These are phyloP conservation scores for Cladorhizidae sp. DNA, from an alignment of 37 sponge, comb jelly and placozoan species.

Conservation along the genomic window DNA sequence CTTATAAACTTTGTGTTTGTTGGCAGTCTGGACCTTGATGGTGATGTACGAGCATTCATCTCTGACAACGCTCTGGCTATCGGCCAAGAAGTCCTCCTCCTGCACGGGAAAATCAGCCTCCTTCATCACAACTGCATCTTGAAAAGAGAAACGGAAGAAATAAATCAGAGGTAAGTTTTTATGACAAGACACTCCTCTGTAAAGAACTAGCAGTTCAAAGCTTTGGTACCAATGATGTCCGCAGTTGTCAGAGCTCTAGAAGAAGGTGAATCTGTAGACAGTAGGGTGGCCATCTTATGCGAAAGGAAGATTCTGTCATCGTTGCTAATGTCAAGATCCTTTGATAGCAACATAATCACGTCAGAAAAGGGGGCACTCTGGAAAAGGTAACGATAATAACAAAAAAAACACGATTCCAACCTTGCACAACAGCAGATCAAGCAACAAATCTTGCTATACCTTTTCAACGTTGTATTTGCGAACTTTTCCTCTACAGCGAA, in stretches of 20 bases:
- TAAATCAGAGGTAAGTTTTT: background rate
- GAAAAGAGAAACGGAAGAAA: background rate
- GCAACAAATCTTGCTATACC: constrained; percentile 13
- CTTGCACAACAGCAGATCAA: background rate
- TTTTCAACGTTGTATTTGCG: constrained; percentile 36
- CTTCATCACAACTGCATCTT: constrained; percentile 6
- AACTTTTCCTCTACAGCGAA: constrained; percentile 58
- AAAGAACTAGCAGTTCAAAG: background rate
- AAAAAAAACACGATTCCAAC: background rate
- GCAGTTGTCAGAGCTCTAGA: constrained; percentile 54
- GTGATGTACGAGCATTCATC: constrained; percentile 9
- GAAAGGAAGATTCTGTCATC: constrained; percentile 58
- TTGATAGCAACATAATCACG: constrained; percentile 22
- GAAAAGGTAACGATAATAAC: background rate
- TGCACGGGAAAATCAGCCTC: background rate
- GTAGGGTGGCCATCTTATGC: constrained; percentile 45
- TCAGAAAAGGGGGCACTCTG: constrained; percentile 53
- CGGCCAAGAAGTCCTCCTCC: background rate
- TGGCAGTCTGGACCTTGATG: constrained; percentile 49
- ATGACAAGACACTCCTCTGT: background rate
- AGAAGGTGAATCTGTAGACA: constrained; percentile 31
- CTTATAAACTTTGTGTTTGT: constrained; percentile 40
- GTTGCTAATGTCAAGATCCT: constrained; percentile 8
- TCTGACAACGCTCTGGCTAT: background rate
- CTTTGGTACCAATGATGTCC: constrained; percentile 61